Base-by-base conservation (phyloP, 2,113 vertebrate species). In the Lichenostomus cassidix region DNA sequence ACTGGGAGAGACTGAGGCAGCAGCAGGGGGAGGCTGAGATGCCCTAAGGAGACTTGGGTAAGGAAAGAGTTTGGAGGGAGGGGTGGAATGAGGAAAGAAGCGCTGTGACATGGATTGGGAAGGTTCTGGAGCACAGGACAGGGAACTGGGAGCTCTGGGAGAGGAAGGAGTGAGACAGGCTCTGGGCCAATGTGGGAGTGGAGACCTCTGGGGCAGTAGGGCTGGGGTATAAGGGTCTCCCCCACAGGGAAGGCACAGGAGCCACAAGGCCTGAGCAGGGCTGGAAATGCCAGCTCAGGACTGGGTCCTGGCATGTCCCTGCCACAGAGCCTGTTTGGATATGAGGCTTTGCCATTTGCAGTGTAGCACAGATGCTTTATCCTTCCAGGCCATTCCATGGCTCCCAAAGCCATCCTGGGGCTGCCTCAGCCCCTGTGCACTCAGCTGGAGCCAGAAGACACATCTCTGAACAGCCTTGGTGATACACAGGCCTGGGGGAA, bases 271-370 rank as follows among this genome's bases (percentile, higher is more conserved):
- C 58, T 49, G 46, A 24, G 8, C 1, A 0, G 19, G 64, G n/a
- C 41, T 87, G 81, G 84, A 52, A 77, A 24, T 41, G 42, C 52
- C 65, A 76, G 59, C 23, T 28, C 68, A 68, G 75, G 42, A 2
- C 79, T 41, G 77, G 3, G 68, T 42, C 64, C 69, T 65, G 83
- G 55, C 90, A 44, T 9, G 55, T 74, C 74, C 81, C 65, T 35
- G 52, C 37, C 28, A 7, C 63, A 49, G 46, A 75, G 22, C 84
- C 50, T 65, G 73, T 56, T 71, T 50, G 81, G 90, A 52, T 56
- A 29, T 0, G 2, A 49, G 53, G 68, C 41, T 83, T 41, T 74
- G 59, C 73, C 0, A 2, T 4, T 14, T 2, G 4, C 4, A 2
- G 33, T 5, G 15, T 6, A 41, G 59, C 0, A 0, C 25, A 67